These are phyloP conservation scores for Phalacrocorax pelagicus DNA, from an alignment of 2,113 vertebrate species.

Conservation along the genomic window DNA sequence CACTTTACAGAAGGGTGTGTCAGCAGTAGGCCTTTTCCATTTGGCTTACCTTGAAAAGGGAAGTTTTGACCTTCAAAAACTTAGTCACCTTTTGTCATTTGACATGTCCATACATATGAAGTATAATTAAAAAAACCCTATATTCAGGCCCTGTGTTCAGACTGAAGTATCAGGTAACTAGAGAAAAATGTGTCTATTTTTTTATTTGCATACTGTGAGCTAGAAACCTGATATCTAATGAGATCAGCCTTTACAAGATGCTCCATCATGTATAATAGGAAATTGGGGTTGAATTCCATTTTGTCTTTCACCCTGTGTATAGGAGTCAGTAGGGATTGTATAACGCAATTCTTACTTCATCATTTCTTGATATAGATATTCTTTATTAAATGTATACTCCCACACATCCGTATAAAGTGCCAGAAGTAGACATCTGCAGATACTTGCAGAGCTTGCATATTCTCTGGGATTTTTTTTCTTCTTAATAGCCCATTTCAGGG, in stretches of 20 bases:
- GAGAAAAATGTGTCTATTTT: background rate
- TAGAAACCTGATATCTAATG: background rate
- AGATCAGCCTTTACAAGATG: background rate
- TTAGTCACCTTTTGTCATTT: background rate
- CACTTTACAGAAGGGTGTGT: background rate
- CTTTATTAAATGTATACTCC: too few relatives aligned
- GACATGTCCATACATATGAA: background rate
- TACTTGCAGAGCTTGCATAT: too few relatives aligned
- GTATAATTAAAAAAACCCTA: background rate
- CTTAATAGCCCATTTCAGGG: too few relatives aligned
- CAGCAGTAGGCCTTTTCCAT: background rate
- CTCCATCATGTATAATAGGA: background rate
- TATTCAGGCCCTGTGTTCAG: background rate
- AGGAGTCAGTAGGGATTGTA: too few relatives aligned
- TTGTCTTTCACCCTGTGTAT: too few relatives aligned
- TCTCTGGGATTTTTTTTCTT: too few relatives aligned
- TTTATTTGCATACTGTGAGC: background rate
- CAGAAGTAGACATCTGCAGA: too few relatives aligned
- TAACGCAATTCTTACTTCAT: too few relatives aligned
- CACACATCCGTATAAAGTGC: too few relatives aligned
- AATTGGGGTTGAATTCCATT: background rate
- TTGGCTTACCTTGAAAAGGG: background rate
- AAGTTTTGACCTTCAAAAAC: background rate
- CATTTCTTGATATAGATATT: too few relatives aligned
- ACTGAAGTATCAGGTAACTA: background rate